Conservation (phyloP, 2,113 vertebrate genomes). For the Triplophysa rosa region DNA sequence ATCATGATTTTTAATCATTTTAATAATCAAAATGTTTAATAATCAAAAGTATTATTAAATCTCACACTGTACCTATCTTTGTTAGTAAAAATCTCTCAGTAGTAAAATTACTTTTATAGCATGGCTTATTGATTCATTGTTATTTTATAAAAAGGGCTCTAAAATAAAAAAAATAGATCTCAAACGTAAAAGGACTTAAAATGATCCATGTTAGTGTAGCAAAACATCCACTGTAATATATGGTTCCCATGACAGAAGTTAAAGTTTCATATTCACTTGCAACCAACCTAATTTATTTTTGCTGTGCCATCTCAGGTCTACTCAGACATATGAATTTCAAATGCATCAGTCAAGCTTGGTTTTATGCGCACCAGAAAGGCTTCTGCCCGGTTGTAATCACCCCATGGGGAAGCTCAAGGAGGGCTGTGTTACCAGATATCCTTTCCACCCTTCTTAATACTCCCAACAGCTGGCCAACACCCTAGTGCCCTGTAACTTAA, state of each 20-base stretch:
- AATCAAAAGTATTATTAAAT: too few species aligned
- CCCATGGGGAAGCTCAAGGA: constrained; percentile 45
- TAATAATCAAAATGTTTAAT: too few species aligned
- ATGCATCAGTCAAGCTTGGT: constrained; percentile 57
- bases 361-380: constrained; percentile 20
- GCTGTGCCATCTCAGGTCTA: constrained; percentile 50
- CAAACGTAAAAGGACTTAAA: too few species aligned
- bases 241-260: constrained; percentile 50
- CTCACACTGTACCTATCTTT: too few species aligned
- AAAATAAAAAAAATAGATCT: constrained; percentile 1
- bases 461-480: constrained; percentile 64
- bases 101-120: neutral
- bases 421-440: constrained; percentile 60
- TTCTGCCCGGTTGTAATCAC: constrained; percentile 27
- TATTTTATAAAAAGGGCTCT: neutral
- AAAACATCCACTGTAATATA: constrained; percentile 53
- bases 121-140: neutral
- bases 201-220: constrained; percentile 1
- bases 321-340: constrained; percentile 62
- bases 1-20: too few species aligned
- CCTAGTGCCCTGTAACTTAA: constrained; percentile 72
- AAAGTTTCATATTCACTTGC: constrained; percentile 60
- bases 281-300: constrained; percentile 61
- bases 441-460: constrained; percentile 21
- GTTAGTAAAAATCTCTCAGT: neutral